Evolutionary conservation across 2,113 vertebrate genomes (phyloP).

Genomic region (Kryptolebias marmoratus): DNA sequence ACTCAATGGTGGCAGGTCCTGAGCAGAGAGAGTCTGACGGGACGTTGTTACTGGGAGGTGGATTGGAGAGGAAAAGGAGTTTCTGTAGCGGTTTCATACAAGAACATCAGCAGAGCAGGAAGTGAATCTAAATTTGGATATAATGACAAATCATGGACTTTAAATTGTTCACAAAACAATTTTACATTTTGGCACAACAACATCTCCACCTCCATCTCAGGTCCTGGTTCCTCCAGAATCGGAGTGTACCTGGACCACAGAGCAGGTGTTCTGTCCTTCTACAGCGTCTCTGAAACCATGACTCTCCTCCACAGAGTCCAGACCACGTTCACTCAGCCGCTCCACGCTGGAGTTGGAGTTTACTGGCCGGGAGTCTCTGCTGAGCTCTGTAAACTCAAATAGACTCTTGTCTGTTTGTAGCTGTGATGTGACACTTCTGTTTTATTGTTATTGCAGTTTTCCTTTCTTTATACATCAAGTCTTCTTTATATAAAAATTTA

Average conservation of each 20-base stretch:
- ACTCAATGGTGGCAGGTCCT: not conserved
- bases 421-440: too few relatives aligned
- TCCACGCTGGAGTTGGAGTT: constrained; percentile 6
- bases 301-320: too few relatives aligned
- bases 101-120: constrained; percentile 10
- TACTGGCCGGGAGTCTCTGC: not conserved
- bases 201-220: not conserved
- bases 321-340: too few relatives aligned
- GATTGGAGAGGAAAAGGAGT: not conserved
- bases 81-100: constrained; percentile 7
- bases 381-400: not conserved
- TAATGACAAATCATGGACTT: constrained; percentile 20
- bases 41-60: not conserved
- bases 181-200: not conserved
- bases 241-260: too few relatives aligned
- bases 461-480: too few relatives aligned
- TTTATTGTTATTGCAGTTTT: too few relatives aligned
- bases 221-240: not conserved
- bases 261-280: too few relatives aligned
- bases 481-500: too few relatives aligned
- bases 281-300: too few relatives aligned
- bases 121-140: not conserved
- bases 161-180: not conserved
- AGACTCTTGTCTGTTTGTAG: too few relatives aligned
- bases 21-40: too few relatives aligned